Conservation (phyloP, 1,140 invertebrate genomes). For the Euura lappo region DNA sequence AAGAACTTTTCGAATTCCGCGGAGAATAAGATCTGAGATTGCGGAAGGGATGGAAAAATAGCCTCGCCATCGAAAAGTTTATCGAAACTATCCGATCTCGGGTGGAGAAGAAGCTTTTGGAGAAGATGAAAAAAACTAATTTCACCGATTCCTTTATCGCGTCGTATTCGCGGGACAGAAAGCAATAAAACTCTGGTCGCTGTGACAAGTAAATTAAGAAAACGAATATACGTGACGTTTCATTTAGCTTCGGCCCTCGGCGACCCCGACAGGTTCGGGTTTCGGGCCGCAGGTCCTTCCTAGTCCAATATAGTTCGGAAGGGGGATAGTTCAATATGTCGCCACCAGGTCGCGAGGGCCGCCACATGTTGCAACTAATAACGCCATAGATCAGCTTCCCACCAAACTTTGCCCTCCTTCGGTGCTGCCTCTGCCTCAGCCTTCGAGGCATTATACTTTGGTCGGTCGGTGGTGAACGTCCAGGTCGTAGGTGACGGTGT, state of each 20-base stretch:
- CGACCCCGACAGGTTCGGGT: background rate
- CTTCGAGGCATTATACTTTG: background rate
- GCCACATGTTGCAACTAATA: constrained; percentile 48
- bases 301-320: constrained; percentile 12
- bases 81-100: constrained; percentile 25
- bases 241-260: constrained; percentile 7
- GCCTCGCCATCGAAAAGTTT: constrained; percentile 33
- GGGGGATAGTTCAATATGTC: constrained; percentile 37
- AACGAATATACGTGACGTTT: constrained; percentile 17
- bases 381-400: constrained; percentile 42
- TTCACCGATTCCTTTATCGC: constrained; percentile 31
- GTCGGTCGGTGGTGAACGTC: background rate
- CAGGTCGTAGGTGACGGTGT: constrained; percentile 1
- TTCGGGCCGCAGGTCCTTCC: background rate
- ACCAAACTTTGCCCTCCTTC: constrained; percentile 32
- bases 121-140: constrained; percentile 28
- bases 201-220: constrained; percentile 18
- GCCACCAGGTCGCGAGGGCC: constrained; percentile 34
- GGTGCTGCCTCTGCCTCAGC: background rate
- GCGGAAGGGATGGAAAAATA: background rate
- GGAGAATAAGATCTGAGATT: too few relatives aligned
- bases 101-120: constrained; percentile 17
- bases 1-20: too few relatives aligned
- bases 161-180: constrained; percentile 10
- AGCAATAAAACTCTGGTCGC: background rate